phyloP scores from a whole-genome alignment of 1,140 invertebrate genomes.

The Drosophila eugracilis region DNA sequence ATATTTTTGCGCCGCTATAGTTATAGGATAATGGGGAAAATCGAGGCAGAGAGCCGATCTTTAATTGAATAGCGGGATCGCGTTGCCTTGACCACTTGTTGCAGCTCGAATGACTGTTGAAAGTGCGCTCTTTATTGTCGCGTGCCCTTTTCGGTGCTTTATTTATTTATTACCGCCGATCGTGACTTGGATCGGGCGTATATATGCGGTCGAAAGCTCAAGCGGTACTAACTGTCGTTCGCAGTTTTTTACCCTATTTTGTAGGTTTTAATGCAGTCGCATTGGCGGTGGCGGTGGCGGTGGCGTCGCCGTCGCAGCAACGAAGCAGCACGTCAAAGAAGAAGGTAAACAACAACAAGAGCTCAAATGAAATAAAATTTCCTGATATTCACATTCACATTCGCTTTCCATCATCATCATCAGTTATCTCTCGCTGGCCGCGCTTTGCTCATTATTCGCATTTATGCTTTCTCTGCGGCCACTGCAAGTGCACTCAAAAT shows the following conservation, averaged over 20 bases:
- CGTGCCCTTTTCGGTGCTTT: slow-evolving; percentile 48
- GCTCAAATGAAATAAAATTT: slow-evolving; percentile 56
- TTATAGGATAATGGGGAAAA: slow-evolving; percentile 6
- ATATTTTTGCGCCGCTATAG: slow-evolving; percentile 25
- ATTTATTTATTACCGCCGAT: slow-evolving; percentile 24
- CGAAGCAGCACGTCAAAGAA: slow-evolving; percentile 39
- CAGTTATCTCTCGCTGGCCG: slow-evolving; percentile 53
- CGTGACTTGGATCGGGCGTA: slow-evolving; percentile 25
- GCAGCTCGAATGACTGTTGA: neutral
- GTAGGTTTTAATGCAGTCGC: slow-evolving; percentile 66
- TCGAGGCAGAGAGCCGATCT: slow-evolving; percentile 7
- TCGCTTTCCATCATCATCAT: slow-evolving; percentile 47
- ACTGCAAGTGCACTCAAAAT: slow-evolving; percentile 46
- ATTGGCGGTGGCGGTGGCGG: slow-evolving; percentile 33
- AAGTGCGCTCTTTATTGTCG: slow-evolving; percentile 44
- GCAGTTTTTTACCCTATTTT: slow-evolving; percentile 79
- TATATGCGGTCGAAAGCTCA: slow-evolving; percentile 57
- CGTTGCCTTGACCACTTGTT: slow-evolving; percentile 48
- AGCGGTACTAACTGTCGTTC: slow-evolving; percentile 72
- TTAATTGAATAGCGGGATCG: slow-evolving; percentile 48
- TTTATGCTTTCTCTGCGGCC: slow-evolving; percentile 66
- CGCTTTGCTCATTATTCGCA: slow-evolving; percentile 81
- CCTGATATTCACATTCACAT: slow-evolving; percentile 64
- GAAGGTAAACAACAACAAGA: slow-evolving; percentile 34
- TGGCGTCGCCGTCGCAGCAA: slow-evolving; percentile 45